These are phyloP conservation scores for Eupristina koningsbergeri DNA, from an alignment of 1,140 invertebrate genomes.

Conservation along the genomic window DNA sequence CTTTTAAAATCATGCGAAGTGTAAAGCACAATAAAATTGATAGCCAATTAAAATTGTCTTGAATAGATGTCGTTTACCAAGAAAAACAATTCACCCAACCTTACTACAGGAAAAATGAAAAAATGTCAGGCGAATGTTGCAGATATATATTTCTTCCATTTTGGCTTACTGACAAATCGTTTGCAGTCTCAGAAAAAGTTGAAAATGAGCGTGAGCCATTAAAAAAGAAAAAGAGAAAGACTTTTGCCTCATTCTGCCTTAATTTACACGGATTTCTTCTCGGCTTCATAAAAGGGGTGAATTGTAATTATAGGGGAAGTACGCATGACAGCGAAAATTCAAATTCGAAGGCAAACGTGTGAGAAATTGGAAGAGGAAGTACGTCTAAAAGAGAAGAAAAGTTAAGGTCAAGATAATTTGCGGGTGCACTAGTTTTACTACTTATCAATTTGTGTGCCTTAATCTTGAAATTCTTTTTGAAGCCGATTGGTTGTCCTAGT, in stretches of 20 bases:
- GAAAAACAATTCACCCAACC: neutral
- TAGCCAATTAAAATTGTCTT: neutral
- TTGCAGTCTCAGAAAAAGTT: neutral
- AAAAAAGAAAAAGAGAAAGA: slow-evolving; percentile 13
- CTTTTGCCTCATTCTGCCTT: neutral
- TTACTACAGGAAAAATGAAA: neutral
- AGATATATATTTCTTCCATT: neutral
- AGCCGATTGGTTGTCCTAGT: no score
- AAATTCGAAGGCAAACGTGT: slow-evolving; percentile 13
- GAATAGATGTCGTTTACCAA: neutral
- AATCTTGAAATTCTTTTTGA: neutral
- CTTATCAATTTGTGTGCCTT: neutral
- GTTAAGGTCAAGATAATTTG: neutral
- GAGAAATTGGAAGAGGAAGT: slow-evolving; percentile 29
- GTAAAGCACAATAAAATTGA: no score
- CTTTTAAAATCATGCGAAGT: no score
- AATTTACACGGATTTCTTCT: neutral
- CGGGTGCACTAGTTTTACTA: neutral
- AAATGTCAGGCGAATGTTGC: neutral
- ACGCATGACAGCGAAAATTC: slow-evolving; percentile 1
- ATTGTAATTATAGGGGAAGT: neutral
- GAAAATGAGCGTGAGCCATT: neutral
- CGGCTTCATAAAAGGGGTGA: slow-evolving; percentile 8
- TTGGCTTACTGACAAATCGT: slow-evolving; percentile 15
- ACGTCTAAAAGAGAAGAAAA: neutral